phyloP scores from a whole-genome alignment of 2,113 vertebrate genomes.

The Vanacampus margaritifer region DNA sequence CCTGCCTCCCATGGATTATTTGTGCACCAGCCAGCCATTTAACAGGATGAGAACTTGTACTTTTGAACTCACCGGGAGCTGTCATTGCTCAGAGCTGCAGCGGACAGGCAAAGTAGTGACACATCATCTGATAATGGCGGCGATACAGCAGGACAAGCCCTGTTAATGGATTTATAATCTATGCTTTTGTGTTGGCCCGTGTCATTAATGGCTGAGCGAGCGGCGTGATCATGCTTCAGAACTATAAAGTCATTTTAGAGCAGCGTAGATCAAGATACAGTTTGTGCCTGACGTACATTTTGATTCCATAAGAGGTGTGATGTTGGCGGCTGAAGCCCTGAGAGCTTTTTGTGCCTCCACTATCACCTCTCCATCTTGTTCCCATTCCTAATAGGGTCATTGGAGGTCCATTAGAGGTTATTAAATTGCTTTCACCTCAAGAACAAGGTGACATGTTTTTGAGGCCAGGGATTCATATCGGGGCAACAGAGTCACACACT shows the following conservation, averaged over 20 bases:
- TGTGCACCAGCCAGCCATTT: conserved; percentile 17
- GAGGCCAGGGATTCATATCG: conserved; percentile 37
- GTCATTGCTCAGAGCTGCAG: conserved; percentile 33
- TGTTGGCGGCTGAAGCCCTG: conserved; percentile 29
- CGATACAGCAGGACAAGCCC: conserved; percentile 57
- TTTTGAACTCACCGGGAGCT: conserved; percentile 45
- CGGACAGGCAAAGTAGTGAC: conserved; percentile 51
- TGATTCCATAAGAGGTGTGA: conserved; percentile 49
- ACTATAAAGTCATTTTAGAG: conserved; percentile 60
- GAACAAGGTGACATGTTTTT: conserved; percentile 29
- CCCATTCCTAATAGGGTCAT: conserved; percentile 17
- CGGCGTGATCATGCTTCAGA: conserved; percentile 56
- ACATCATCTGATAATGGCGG: conserved; percentile 65
- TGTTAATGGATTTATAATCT: conserved; percentile 73
- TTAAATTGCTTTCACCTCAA: conserved; percentile 41
- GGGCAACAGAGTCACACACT: conserved; percentile 25
- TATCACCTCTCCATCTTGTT: conserved; percentile 14
- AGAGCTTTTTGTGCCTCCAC: conserved; percentile 37
- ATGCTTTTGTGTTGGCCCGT: conserved; percentile 56
- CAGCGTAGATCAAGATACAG: conserved; percentile 42
- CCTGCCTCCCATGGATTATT: conserved; percentile 25
- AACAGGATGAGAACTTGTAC: conserved; percentile 49
- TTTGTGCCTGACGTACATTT: conserved; percentile 58
- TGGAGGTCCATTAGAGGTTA: conserved; percentile 33
- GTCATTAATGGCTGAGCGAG: conserved; percentile 47